These are phyloP conservation scores for Clusia tigrina DNA, from an alignment of 2,888 invertebrate genomes.

Conservation along the genomic window DNA sequence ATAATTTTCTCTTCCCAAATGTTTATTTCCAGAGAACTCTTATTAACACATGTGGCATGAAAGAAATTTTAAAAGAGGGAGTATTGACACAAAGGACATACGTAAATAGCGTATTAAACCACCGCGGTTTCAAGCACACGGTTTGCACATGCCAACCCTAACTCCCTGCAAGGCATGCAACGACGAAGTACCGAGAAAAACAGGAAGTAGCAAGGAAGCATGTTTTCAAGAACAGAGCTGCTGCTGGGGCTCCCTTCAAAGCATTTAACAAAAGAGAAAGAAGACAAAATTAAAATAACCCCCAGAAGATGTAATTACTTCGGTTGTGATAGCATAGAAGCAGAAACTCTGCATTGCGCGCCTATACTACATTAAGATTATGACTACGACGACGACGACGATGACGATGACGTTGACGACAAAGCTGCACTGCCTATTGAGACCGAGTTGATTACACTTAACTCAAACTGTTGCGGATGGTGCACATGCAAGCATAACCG, in stretches of 20 bases:
- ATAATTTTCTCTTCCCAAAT: too few species aligned
- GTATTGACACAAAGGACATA: slow-evolving; percentile 24
- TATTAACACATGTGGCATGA: slow-evolving; percentile 4
- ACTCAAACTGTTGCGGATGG: slow-evolving; percentile 38
- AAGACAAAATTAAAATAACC: slow-evolving; percentile 25
- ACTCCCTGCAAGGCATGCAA: slow-evolving; percentile 32
- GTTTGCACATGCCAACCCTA: slow-evolving; percentile 35
- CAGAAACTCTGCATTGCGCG: background rate
- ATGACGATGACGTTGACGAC: too few species aligned
- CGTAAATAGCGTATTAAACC: slow-evolving; percentile 14
- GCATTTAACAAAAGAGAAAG: slow-evolving; percentile 13
- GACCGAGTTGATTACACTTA: slow-evolving; percentile 49
- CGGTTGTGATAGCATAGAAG: slow-evolving; percentile 8
- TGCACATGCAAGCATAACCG: slow-evolving; percentile 33
- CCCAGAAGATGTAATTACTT: slow-evolving; percentile 32
- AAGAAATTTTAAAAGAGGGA: slow-evolving; percentile 6
- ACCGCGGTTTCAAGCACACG: slow-evolving; percentile 31
- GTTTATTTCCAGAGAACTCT: too few species aligned
- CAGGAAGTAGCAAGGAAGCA: slow-evolving; percentile 42
- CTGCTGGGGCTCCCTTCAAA: background rate
- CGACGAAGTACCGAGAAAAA: slow-evolving; percentile 36
- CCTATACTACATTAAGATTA: background rate
- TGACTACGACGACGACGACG: slow-evolving; percentile 25
- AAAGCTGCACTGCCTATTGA: slow-evolving; percentile 42
- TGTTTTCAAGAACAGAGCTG: slow-evolving; percentile 27